Conservation (phyloP, 2,797 vertebrate species). For the Fringilla coelebs region DNA sequence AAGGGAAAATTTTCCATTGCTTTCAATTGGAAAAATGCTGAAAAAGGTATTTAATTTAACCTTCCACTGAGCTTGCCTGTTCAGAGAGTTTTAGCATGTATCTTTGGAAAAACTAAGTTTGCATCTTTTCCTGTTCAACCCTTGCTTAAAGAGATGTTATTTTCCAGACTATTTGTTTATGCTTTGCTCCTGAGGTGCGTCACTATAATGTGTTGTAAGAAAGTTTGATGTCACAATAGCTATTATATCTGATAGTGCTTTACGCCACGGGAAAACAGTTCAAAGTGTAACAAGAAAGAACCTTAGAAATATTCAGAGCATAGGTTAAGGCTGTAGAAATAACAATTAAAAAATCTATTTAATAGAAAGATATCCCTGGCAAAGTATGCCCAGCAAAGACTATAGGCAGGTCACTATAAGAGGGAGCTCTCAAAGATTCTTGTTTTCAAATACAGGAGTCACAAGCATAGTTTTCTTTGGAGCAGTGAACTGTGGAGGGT, state of each 20-base stretch:
- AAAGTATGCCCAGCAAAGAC: not conserved
- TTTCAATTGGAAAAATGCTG: not conserved
- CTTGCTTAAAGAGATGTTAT: not conserved
- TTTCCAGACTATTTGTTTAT: not conserved
- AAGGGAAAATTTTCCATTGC: not conserved
- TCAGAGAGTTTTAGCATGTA: not conserved
- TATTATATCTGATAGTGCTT: not conserved
- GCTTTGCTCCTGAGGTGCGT: not conserved
- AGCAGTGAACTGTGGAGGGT: not conserved
- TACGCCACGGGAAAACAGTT: not conserved
- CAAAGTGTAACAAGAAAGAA: not conserved
- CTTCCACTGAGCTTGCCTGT: not conserved
- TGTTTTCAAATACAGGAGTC: not conserved
- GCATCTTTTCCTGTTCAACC: not conserved
- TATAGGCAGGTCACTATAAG: not conserved
- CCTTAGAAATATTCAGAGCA: not conserved
- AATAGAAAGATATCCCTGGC: not conserved
- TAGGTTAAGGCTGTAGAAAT: not conserved
- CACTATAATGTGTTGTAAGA: not conserved
- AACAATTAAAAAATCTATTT: not conserved
- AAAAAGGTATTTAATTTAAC: not conserved
- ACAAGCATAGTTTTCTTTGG: not conserved
- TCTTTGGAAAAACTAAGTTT: not conserved
- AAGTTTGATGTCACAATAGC: not conserved
- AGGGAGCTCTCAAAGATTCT: not conserved